Evolutionary conservation across 2,797 vertebrate genomes (phyloP).

Genomic region (Malurus splendens): DNA sequence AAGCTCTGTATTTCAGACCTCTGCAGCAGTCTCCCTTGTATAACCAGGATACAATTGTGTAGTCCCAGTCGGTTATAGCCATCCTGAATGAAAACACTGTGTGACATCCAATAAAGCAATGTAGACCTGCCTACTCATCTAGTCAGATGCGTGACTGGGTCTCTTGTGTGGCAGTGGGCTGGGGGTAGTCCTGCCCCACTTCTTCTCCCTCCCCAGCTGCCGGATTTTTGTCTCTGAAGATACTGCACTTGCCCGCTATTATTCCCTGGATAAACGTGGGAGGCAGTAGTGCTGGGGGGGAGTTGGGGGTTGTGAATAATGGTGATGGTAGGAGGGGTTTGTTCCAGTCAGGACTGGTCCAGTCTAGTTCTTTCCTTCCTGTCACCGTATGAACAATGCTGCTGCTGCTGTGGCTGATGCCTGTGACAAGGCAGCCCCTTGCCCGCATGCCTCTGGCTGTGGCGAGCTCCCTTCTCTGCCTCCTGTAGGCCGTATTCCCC

Average conservation of each 20-base stretch:
- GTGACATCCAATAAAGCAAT: accelerated
- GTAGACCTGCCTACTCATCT: background rate
- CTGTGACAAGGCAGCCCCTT: conserved; percentile 30
- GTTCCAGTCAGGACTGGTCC: conserved; percentile 73
- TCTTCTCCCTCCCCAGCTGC: background rate
- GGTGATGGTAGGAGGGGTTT: conserved; percentile 65
- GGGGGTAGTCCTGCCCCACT: background rate
- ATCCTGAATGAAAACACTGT: background rate
- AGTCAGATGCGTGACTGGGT: accelerated
- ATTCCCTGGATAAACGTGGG: conserved; percentile 13
- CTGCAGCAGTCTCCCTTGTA: background rate
- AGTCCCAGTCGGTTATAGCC: background rate
- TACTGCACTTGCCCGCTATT: background rate
- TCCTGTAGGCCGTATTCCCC: accelerated
- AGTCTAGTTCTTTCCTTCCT: conserved; percentile 71
- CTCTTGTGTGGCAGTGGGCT: background rate
- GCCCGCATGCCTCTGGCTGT: background rate
- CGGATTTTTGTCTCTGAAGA: background rate
- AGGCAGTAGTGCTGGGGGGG: conserved; percentile 9
- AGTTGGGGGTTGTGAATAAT: conserved; percentile 42
- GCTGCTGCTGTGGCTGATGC: conserved; percentile 20
- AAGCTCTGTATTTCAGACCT: background rate
- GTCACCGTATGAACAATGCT: conserved; percentile 68
- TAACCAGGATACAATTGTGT: background rate
- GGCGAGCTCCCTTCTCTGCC: background rate